Evolutionary conservation across 2,797 vertebrate genomes (phyloP).

Genomic region (Perodicticus potto): DNA sequence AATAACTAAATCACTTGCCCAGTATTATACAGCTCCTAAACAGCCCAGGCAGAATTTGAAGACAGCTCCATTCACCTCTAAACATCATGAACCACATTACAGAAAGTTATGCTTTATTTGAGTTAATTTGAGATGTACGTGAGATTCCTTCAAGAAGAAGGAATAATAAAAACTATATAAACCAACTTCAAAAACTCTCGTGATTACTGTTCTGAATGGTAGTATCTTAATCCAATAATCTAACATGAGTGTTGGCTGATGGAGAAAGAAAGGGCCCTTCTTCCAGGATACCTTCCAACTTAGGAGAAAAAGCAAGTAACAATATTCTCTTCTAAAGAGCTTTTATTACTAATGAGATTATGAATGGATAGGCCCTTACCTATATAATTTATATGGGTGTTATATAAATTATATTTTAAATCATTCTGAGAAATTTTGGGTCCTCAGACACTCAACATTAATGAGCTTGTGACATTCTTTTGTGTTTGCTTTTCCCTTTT

Average conservation of each 20-base stretch:
- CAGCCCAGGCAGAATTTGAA: background rate
- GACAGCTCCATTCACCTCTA: background rate
- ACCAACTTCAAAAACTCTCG: conserved; percentile 2
- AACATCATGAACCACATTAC: background rate
- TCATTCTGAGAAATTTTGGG: background rate
- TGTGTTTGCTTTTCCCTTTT: background rate
- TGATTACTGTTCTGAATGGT: background rate
- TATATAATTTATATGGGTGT: background rate
- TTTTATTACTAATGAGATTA: background rate
- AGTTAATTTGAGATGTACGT: conserved; percentile 19
- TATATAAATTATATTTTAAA: background rate
- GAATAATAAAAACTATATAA: background rate
- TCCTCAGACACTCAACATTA: background rate
- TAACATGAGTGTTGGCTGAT: background rate
- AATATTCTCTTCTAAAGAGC: background rate
- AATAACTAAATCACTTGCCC: background rate
- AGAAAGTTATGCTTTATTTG: background rate
- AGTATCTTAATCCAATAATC: background rate
- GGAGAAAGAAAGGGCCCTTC: background rate
- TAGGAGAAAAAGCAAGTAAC: background rate
- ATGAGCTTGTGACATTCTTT: background rate
- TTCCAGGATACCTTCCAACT: background rate
- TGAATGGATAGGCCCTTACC: background rate
- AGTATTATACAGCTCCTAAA: background rate
- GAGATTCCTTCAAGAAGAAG: conserved; percentile 4